Evolutionary conservation across 2,113 vertebrate species (phyloP), one percentile per base, ranked within the genome.

Genomic region (Anoplopoma fimbria): DNA sequence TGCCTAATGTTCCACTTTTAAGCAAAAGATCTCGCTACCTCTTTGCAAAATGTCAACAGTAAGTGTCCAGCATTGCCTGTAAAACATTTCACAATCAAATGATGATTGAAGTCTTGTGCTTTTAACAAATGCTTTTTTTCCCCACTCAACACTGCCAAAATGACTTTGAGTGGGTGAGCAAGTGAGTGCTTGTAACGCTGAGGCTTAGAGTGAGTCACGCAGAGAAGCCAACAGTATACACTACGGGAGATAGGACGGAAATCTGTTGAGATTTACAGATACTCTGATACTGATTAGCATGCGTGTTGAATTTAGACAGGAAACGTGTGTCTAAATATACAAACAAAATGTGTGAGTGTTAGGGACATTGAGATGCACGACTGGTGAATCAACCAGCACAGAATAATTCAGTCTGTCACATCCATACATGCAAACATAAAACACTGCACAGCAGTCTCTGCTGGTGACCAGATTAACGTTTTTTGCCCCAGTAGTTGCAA

Each of bases 381-480:
- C 42, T 62, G 62, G n/a, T 72, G 67, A 81, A 40, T 67, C 68
- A 65, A 38, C 45, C 31, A 62, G 62, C 33, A 2, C 12, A 68
- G 53, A n/a, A 61, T 58, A 49, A 70, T 75, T 29, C 5, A 42
- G 21, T 63, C 61, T 77, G 47, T 31, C 29, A 79, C 65, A 38
- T 65, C 15, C 40, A 61, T 38, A 68, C 38, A 60, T 71, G 34
- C 53, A 77, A 71, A 63, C 29, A 68, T 33, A 51, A 47, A 68
- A 69, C 63, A 38, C 29, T 40, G 4, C 23, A 40, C 23, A 9
- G 53, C 29, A 31, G 57, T 81, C 68, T 87, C 84, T 78, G 29
- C 74, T 83, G 68, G 80, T 86, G 85, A 74, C 21, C 36, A 92
- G 94, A 94, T 94, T 95, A 94, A 92, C 80, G 87, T 89, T 84